A percentile compares a stretch with the other conserved stretches of the same genome.
Evolutionary conservation across 2,113 vertebrate species (phyloP).

Genomic region (Ammospiza caudacuta): DNA sequence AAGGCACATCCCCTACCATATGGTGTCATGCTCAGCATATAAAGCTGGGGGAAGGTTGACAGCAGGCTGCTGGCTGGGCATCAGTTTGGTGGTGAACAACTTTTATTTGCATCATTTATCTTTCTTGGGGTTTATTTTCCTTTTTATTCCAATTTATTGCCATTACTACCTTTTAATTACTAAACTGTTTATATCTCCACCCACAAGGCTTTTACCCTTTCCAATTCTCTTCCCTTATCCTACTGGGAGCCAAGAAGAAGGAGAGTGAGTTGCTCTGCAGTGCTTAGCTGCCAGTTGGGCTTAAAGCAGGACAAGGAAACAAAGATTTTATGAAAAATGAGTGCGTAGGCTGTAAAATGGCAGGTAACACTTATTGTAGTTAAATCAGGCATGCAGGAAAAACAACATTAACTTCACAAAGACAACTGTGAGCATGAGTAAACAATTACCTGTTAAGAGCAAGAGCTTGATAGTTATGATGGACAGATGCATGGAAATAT

Average conservation of each 20-base stretch:
- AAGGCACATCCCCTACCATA: not conserved
- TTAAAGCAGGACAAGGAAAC: not conserved
- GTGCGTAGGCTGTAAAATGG: not conserved
- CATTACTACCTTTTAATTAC: not conserved
- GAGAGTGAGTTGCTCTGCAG: rapidly evolving
- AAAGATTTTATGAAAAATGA: not conserved
- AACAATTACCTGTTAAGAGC: not conserved
- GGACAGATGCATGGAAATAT: not conserved
- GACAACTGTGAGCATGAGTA: not conserved
- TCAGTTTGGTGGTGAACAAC: not conserved
- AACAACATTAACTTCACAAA: not conserved
- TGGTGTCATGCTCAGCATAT: not conserved
- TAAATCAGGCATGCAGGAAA: not conserved
- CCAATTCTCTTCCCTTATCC: not conserved
- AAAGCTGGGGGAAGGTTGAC: not conserved
- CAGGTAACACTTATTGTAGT: not conserved
- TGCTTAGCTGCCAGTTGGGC: not conserved
- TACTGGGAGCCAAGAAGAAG: not conserved
- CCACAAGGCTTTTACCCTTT: not conserved
- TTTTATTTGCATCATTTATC: not conserved
- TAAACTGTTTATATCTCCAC: not conserved
- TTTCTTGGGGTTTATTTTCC: not conserved
- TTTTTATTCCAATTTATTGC: not conserved
- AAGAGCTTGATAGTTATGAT: not conserved
- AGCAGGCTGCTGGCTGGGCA: not conserved